Evolutionary conservation across 2,797 vertebrate species (phyloP), one percentile per base, ranked within the genome.

Genomic region (Avahi laniger): DNA sequence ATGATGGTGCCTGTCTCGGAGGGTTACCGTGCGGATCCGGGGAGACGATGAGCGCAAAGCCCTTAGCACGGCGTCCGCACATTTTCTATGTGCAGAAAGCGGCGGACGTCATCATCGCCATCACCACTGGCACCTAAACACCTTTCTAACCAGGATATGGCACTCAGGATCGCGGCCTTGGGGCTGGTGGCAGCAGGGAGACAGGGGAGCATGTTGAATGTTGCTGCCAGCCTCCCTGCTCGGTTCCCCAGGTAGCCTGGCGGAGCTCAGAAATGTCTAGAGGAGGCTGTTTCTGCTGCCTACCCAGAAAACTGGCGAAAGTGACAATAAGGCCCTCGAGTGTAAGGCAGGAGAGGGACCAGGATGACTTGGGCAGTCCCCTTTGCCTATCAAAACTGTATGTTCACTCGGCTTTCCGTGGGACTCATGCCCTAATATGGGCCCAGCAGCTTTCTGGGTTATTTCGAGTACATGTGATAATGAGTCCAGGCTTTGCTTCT

Each of bases 391-490:
- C 99, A 99, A 99, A 99, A 99, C 99, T 98, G 98, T 98, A 98
- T 98, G 98, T 99, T 99, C 99, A 97, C 99, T 98, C 89, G 97
- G 99, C 99, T 99, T 99, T 98, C 98, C 98, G 98, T 96, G 96
- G 98, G 98, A 99, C 99, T 98, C 99, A 99, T 99, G 99, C 98
- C 99, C 99, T 99, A 99, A 99, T 99, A 99, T 99, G 99, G 99
- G 98, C 97, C 98, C 98, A 97, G 98, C 98, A 99, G 99, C 99
- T 99, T 99, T 99, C 99, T 99, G 98, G 99, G 99, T 99, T 99
- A 99, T 99, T 99, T 99, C 98, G 97, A 99, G 99, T 99, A 98
- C 98, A 98, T 99, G 99, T 99, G 99, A 99, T 99, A 99, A 99
- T 99, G 99, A 98, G 98, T 98, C 98, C 98, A 97, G 99, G 98